Base-by-base conservation (phyloP, 2,797 vertebrate species). In the Dipus sagitta region DNA sequence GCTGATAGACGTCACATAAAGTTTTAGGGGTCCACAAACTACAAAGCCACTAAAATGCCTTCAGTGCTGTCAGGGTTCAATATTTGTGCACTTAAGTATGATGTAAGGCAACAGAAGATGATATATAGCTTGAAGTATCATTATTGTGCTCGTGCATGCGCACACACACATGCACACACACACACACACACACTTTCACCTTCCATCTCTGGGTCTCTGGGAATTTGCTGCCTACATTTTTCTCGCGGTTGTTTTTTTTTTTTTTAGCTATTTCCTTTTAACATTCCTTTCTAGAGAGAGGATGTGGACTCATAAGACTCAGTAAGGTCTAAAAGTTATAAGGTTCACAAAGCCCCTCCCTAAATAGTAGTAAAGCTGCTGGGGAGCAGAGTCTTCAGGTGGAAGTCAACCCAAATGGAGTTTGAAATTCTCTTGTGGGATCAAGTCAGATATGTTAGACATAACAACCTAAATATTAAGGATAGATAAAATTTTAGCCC, bases 381-480 rank as follows among this genome's bases (percentile, higher is more conserved):
- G 17, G 54, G 54, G 0, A 58, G 54, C 12, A 12, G 54, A 58
- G 54, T 58, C 54, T 58, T 14, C 17, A 58, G 54, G 32, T 68
- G 54, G 93, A 92, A 91, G 34, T 80, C 70, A 65, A 42, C n/a
- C 75, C 26, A 32, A 93, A 78, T 83, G 42, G 6, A 88, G 71
- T 74, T 86, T 86, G 38, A 74, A 42, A 17, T 58, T 58, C 54
- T 58, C 60, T 89, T 94, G 52, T 65, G 77, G 67, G 24, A 84
- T 32, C 88, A 94, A 95, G 58, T 38, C 87, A 92, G 88, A 93
- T 86, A 83, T 47, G 60, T 62, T 95, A 93, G 89, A 95, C 94
- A 91, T 42, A 86, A 88, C 67, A 68, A 12, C 67, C n/a, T 64
- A 94, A 93, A 88, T 94, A 88, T 95, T 87, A 77, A 15, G 74